Percentiles rank a stretch among this genome's conserved stretches.
Evolutionary conservation across 2,113 vertebrate genomes (phyloP).

Genomic region (Hiodon tergisus): DNA sequence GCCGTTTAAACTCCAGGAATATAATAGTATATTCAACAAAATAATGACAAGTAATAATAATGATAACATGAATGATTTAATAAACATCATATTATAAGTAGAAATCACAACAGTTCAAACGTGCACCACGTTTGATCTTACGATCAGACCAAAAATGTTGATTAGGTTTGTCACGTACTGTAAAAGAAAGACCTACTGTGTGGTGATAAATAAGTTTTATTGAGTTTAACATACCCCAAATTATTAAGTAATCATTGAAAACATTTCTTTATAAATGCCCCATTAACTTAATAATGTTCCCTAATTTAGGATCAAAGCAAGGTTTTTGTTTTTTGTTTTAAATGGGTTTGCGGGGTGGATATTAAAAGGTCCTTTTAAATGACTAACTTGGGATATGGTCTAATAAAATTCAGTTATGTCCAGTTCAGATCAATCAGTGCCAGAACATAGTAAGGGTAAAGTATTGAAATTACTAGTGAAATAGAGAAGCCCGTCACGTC

Average conservation of each 20-base stretch:
- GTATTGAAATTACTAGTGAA: conserved; percentile 26
- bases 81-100: not conserved
- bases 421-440: conserved; percentile 45
- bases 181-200: conserved; percentile 1
- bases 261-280: conserved; percentile 45
- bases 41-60: no score
- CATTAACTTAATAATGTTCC: conserved; percentile 51
- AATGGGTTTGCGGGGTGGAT: conserved; percentile 32
- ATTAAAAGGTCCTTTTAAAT: conserved; percentile 42
- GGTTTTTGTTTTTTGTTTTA: not conserved
- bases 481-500: conserved; percentile 25
- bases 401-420: conserved; percentile 43
- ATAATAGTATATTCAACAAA: no score
- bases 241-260: conserved; percentile 45
- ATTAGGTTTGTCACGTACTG: conserved; percentile 14
- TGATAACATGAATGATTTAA: no score
- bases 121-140: conserved; percentile 31
- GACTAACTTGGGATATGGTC: conserved; percentile 34
- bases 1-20: no score
- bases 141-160: conserved; percentile 37
- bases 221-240: conserved; percentile 36
- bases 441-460: not conserved
- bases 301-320: conserved; percentile 47
- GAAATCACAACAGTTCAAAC: conserved; percentile 11
- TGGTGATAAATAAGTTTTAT: conserved; percentile 30